A percentile compares a stretch with the other conserved stretches of the same genome.
These are phyloP conservation scores for Pachyuromys duprasi DNA, from an alignment of 2,797 vertebrate species.

Conservation along the genomic window DNA sequence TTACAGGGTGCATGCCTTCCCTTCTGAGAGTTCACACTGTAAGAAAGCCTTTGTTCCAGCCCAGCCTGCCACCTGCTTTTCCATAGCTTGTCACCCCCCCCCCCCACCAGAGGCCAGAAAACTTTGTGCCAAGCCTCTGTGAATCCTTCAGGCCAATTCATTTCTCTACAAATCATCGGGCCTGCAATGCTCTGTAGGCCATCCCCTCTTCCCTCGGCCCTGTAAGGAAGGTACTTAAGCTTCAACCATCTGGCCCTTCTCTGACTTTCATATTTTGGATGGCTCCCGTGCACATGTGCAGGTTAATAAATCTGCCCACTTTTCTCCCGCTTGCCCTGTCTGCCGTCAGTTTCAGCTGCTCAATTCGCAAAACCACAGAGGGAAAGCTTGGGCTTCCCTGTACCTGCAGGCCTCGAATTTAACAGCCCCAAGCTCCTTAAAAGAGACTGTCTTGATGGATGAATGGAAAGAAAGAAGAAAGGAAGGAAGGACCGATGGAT, in stretches of 20 bases:
- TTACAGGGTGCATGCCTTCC: neutral
- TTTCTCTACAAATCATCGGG: neutral
- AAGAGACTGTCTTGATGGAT: neutral
- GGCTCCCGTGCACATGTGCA: neutral
- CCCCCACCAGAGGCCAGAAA: neutral
- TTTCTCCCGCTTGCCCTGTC: neutral
- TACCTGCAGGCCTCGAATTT: neutral
- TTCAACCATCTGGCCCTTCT: neutral
- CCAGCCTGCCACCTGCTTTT: neutral
- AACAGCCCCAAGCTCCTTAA: neutral
- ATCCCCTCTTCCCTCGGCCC: neutral
- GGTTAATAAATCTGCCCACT: neutral
- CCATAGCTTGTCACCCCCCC: neutral
- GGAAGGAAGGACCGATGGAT: neutral
- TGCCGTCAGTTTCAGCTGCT: neutral
- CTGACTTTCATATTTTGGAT: neutral
- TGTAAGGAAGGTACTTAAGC: neutral
- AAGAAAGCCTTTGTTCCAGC: neutral
- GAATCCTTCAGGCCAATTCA: neutral
- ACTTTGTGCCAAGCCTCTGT: neutral
- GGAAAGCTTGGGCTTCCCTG: neutral
- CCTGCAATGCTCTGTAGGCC: neutral
- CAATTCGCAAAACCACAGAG: neutral
- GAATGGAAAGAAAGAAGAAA: neutral
- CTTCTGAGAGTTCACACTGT: neutral